These are phyloP conservation scores for Eueides isabella DNA, from an alignment of 1,140 invertebrate species.

Conservation along the genomic window DNA sequence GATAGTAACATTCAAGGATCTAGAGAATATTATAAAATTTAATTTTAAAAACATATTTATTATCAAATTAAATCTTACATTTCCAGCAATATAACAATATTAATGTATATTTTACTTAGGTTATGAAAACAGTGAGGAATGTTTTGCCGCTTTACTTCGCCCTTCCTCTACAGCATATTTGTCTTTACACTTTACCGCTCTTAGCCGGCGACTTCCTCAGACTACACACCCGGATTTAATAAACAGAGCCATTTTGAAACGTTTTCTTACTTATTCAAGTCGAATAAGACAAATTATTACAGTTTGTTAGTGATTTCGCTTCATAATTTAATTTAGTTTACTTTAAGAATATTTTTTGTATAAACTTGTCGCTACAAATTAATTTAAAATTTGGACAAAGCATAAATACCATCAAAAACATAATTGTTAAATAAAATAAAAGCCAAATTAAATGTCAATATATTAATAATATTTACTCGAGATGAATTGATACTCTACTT, in stretches of 20 bases:
- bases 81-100: neutral
- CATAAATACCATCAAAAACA: too few relatives aligned
- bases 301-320: neutral
- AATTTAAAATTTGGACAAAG: too few relatives aligned
- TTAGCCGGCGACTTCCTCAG: conserved; percentile 19
- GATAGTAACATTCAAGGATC: too few relatives aligned
- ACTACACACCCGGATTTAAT: conserved; percentile 13
- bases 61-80: neutral
- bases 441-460: too few relatives aligned
- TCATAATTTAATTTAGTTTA: neutral
- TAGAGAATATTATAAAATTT: too few relatives aligned
- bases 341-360: too few relatives aligned
- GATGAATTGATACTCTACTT: too few relatives aligned
- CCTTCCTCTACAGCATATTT: conserved; percentile 8
- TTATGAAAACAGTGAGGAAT: neutral
- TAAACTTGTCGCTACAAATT: too few relatives aligned
- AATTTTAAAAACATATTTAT: too few relatives aligned
- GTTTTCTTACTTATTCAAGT: neutral
- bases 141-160: neutral
- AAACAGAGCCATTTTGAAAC: conserved; percentile 4
- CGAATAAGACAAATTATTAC: conserved; percentile 7
- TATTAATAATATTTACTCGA: too few relatives aligned
- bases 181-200: conserved; percentile 17
- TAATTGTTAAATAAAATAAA: too few relatives aligned
- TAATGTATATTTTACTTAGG: neutral